These are phyloP conservation scores for Chiridota heheva DNA, from an alignment of 35 echinoderm and acorn worm genomes.

Conservation along the genomic window DNA sequence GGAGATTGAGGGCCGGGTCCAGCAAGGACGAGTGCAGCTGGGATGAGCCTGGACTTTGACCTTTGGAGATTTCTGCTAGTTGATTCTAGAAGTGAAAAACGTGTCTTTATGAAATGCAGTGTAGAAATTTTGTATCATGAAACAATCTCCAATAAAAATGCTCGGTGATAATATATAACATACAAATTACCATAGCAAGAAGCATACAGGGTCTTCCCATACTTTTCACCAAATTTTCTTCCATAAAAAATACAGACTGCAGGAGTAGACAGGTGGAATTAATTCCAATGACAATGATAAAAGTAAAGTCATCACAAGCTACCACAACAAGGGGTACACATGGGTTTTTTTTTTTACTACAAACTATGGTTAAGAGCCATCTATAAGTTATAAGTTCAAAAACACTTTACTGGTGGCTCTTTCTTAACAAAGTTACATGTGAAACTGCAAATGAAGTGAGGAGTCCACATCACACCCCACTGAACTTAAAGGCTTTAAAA, in stretches of 20 bases:
- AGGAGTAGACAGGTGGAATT: not conserved
- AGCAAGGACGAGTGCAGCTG: constrained; percentile 78
- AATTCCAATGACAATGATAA: no score
- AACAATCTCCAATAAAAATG: not conserved
- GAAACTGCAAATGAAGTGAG: no score
- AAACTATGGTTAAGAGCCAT: no score
- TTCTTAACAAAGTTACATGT: no score
- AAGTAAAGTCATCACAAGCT: no score
- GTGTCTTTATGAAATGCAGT: not conserved
- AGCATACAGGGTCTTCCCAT: not conserved
- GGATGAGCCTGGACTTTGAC: constrained; percentile 55
- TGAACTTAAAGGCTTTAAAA: no score
- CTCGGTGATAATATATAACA: not conserved
- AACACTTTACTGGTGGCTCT: no score
- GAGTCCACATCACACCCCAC: no score
- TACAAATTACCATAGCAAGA: not conserved
- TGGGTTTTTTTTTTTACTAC: no score
- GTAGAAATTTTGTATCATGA: not conserved
- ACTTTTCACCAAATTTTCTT: not conserved
- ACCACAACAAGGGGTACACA: no score
- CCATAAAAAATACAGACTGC: not conserved
- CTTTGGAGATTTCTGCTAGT: constrained; percentile 79
- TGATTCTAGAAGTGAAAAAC: constrained; percentile 56
- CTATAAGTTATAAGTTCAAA: no score
- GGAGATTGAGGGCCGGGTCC: constrained; percentile 89